Base-by-base conservation (phyloP, 2,888 invertebrate species). In the Glaucopsyche alexis region DNA sequence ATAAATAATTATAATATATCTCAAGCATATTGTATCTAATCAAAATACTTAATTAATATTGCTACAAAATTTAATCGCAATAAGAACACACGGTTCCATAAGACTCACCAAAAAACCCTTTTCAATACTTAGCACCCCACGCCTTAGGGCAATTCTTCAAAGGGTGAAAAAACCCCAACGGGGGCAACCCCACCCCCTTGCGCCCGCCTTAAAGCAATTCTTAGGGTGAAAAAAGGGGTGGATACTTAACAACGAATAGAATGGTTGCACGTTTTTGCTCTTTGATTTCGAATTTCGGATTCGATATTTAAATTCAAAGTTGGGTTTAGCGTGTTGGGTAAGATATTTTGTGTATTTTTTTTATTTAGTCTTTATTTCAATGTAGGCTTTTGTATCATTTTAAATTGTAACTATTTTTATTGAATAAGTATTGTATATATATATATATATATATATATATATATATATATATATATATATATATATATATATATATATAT, bases 131-230 rank as follows among this genome's bases (percentile, higher is more conserved):
- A 86, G 82, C 72, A 72, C 90, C 89, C 85, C 86, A 83, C 85
- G 90, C 90, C 90, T 90, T 90, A 84, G 90, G 90, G 90, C 90
- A 90, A 91, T 92, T 92, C 91, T 92, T 92, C 91, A 91, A 91
- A 91, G 91, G 92, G 92, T 87, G 91, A 90, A 92, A 92, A 92
- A 92, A 92, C 87, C 87, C 85, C 84, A 78, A 79, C 76, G 75
- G 73, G 74, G 80, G 76, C 78, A 73, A 72, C 81, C 81, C 81
- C 82, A 84, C 78, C 80, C 81, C 79, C 78, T 77, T 80, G 83
- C 82, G 82, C 87, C 89, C 91, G 90, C 91, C 92, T 91, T 91
- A 87, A 82, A 85, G 88, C 86, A 85, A 89, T 90, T 93, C 92
- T 92, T 91, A 80, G 90, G 91, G 91, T 85, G 89, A 90, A 91